Percentiles rank a stretch among this genome's conserved stretches.
Evolutionary conservation across 2,113 vertebrate species (phyloP).

Genomic region (Antigone vipio): DNA sequence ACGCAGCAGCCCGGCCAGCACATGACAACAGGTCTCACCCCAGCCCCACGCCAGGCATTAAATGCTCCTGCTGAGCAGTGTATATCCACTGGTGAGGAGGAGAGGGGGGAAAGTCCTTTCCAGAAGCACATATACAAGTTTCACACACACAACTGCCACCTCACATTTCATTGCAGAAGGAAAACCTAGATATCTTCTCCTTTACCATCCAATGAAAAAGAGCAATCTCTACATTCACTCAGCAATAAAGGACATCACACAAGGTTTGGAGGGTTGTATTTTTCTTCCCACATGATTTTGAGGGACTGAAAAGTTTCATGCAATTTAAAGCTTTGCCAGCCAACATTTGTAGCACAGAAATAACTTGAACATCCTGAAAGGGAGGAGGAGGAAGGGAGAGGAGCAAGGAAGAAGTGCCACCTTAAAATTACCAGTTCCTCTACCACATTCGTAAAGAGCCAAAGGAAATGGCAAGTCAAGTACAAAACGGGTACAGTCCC

Average conservation of each 20-base stretch:
- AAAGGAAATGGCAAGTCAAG: not conserved
- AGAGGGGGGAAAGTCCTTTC: not conserved
- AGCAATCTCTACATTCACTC: not conserved
- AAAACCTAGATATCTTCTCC: not conserved
- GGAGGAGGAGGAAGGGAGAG: not conserved
- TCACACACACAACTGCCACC: not conserved
- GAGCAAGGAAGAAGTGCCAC: not conserved
- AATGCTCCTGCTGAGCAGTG: rapidly evolving
- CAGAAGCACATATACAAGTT: not conserved
- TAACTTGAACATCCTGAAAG: not conserved
- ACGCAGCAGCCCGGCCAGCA: not conserved
- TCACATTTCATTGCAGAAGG: not conserved
- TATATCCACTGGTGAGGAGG: not conserved
- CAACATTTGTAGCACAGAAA: not conserved
- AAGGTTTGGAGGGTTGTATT: not conserved
- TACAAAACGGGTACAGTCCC: not conserved
- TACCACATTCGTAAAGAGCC: not conserved
- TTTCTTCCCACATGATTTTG: rapidly evolving
- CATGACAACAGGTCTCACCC: not conserved
- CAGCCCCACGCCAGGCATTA: not conserved
- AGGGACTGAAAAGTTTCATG: not conserved
- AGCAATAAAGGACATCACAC: not conserved
- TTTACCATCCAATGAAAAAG: not conserved
- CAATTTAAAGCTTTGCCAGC: not conserved
- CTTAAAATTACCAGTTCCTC: not conserved